Base-by-base conservation (phyloP, 2,888 invertebrate genomes). In the Elysia crispata region DNA sequence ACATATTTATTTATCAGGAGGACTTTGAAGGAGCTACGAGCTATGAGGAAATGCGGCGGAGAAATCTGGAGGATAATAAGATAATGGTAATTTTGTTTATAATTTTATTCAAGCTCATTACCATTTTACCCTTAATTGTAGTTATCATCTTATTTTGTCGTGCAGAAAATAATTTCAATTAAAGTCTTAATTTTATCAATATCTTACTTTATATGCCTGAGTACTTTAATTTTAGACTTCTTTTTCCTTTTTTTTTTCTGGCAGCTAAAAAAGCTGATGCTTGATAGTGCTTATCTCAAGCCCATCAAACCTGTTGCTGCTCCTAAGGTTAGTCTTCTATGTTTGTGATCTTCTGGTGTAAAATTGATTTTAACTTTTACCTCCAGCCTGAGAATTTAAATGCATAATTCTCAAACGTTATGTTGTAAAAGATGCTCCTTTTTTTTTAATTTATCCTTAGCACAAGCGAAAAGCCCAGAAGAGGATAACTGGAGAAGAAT, bases 41-140 rank as follows among this genome's bases (percentile, higher is more conserved):
- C 6, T 86, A 87, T 84, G 88, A 88, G 49, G 84, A 86, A 30
- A 66, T 85, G 23, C 79, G 88, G 28, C 78, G 80, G 25, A 85
- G 83, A 69, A 89, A 89, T 74, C 76, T 89, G 67, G 86, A 86
- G 41, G 89, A 89, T 81, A 89, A 89, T 80, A 85, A 87, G 83
- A 79, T 79, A 6, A 84, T 89, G 83, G 89, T 89, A 82, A 84
- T 83, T 72, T 11, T 50, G 31, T 41, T 41, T 6, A 6, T 11
- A 60, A 15, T 11, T 70, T 54, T 77, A 13, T 31, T n/a, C 8
- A 49, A n/a, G 11, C 33, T 64, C n/a, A 18, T 20, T 49, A 13
- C 31, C 23, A 23, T 62, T 62, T 28, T 20, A 23, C 57, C 23
- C 41, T 13, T 60, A 31, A n/a, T n/a, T n/a, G n/a, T n/a, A n/a